Evolutionary conservation across 2,797 vertebrate species (phyloP).

Genomic region (Pseudotriccus pelzelni): DNA sequence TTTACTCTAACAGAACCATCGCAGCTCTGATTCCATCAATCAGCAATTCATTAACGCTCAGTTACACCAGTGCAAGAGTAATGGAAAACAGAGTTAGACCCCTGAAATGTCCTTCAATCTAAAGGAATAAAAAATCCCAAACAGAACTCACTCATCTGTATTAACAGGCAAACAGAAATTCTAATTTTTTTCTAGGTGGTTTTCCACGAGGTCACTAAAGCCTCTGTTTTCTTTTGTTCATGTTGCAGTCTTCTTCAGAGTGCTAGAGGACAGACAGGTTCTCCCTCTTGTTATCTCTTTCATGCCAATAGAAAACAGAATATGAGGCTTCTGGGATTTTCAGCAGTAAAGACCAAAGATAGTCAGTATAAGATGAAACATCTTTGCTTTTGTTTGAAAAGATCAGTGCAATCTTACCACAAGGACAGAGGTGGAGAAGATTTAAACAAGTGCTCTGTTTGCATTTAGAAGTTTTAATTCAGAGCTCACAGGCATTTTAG

Average conservation of each 20-base stretch:
- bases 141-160: background rate
- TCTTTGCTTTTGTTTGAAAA: background rate
- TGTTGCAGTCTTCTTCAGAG: background rate
- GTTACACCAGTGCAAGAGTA: background rate
- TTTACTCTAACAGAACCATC: background rate
- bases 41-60: background rate
- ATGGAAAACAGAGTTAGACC: background rate
- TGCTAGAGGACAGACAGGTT: background rate
- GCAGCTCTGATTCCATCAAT: background rate
- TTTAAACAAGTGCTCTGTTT: background rate
- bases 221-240: background rate
- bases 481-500: background rate
- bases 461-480: background rate
- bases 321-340: background rate
- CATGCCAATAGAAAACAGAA: background rate
- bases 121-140: background rate
- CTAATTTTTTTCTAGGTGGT: background rate
- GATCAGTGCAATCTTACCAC: background rate
- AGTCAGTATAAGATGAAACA: conserved; percentile 1
- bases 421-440: conserved; percentile 2
- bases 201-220: background rate
- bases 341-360: background rate
- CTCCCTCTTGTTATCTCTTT: background rate
- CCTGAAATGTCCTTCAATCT: background rate
- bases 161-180: background rate